Base-by-base conservation (phyloP, 2,113 vertebrate species). In the Thalassoma bifasciatum region DNA sequence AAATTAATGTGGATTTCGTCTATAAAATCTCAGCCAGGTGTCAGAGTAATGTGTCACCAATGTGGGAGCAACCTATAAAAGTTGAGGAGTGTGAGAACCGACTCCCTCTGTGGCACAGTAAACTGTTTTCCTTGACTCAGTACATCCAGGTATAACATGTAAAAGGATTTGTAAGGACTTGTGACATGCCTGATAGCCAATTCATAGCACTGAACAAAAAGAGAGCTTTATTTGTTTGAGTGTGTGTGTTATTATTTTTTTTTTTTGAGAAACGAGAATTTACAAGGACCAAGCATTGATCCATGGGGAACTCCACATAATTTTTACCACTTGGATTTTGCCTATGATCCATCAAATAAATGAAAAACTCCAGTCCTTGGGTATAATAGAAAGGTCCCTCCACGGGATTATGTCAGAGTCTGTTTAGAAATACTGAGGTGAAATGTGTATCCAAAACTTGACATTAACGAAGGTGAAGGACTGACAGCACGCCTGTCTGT, bases 31-130 rank as follows among this genome's bases (percentile, higher is more conserved):
- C 26, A 23, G 26, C 36, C 49, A 23, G 24, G 24, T 62, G 47
- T 70, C 2, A 0, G 14, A 38, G 12, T 47, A 54, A 54, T 40
- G 19, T 57, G 50, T 23, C 58, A 57, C 14, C 11, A 37, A 6
- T 12, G 26, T 72, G 70, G 62, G 26, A 63, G 46, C 8, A 74
- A 38, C 42, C 51, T 30, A 64, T 64, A 49, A 49, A 73, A 1
- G 6, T 46, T 44, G 24, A 36, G 21, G 21, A 49, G 4, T 38
- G 40, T 65, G 52, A 42, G 61, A 65, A 57, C 52, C 14, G 10
- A 13, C n/a, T 8, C 46, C 46, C 46, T 49, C 8, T 16, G 8
- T 22, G 19, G 8, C 21, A 26, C 64, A 40, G 22, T 40, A 26
- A 53, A 66, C 21, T 24, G 9, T 52, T 53, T 24, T 66, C 21